Conservation (phyloP, 2,797 vertebrate species). For the Aplochiton taeniatus region DNA sequence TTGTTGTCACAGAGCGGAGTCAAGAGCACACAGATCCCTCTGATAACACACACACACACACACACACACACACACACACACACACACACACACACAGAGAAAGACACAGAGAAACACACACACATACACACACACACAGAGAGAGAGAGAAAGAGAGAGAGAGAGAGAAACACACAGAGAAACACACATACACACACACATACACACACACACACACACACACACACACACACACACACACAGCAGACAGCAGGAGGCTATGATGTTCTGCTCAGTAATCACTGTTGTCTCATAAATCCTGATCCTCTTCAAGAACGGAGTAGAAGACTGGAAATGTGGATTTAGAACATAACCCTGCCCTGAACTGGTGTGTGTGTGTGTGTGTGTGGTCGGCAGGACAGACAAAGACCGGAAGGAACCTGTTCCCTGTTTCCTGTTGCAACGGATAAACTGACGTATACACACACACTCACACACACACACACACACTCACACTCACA, state of each 20-base stretch:
- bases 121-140: background rate
- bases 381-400: too few species aligned
- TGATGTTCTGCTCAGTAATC: conserved; percentile 23
- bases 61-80: too few species aligned
- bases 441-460: too few species aligned
- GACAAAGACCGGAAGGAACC: conserved; percentile 2
- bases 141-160: too few species aligned
- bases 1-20: too few species aligned
- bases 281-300: too few species aligned
- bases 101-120: conserved; percentile 12
- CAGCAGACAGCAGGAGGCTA: conserved; percentile 35
- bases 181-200: conserved; percentile 13
- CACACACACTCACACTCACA: conserved; percentile 8
- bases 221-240: conserved; percentile 26
- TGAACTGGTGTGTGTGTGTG: too few species aligned
- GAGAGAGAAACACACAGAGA: background rate
- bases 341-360: too few species aligned
- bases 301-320: too few species aligned
- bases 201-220: conserved; percentile 18
- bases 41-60: too few species aligned
- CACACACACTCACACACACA: conserved; percentile 38
- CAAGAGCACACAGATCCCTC: too few species aligned
- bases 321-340: too few species aligned
- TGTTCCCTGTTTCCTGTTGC: background rate
- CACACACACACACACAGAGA: background rate